A percentile compares a stretch with the other conserved stretches of the same genome.
Evolutionary conservation across 2,113 vertebrate genomes (phyloP).

Genomic region (Microcebus griseorufus): DNA sequence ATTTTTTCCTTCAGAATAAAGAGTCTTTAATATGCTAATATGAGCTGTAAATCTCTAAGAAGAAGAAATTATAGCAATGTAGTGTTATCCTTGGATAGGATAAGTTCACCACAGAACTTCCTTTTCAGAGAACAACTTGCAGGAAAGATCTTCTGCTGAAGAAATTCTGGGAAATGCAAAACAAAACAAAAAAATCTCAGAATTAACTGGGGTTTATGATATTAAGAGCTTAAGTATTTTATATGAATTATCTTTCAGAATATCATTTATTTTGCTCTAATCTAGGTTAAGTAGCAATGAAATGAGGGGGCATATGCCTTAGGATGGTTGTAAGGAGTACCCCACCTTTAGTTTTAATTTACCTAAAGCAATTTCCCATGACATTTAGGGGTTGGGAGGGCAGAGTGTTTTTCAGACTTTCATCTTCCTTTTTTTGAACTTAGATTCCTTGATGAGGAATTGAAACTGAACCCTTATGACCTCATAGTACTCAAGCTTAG

Average conservation of each 20-base stretch:
- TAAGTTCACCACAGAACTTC: neutral
- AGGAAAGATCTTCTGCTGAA: neutral
- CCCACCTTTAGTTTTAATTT: neutral
- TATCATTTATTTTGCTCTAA: neutral
- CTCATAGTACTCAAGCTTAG: neutral
- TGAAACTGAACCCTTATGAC: neutral
- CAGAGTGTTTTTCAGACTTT: neutral
- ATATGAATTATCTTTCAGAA: neutral
- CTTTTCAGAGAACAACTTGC: neutral
- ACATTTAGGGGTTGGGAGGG: neutral
- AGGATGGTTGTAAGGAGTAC: neutral
- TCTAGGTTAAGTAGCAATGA: neutral
- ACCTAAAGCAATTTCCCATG: neutral
- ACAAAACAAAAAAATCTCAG: neutral
- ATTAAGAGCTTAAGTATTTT: neutral
- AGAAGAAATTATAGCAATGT: neutral
- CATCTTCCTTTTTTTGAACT: neutral
- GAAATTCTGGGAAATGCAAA: neutral
- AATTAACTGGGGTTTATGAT: neutral
- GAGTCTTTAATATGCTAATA: neutral
- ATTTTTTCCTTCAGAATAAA: neutral
- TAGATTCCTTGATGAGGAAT: neutral
- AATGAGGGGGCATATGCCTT: neutral
- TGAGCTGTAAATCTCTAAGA: neutral
- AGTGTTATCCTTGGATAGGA: neutral